A percentile compares a stretch with the other conserved stretches of the same genome.
These are phyloP conservation scores for Pristionchus fissidentatus DNA, from an alignment of 2,888 invertebrate genomes.

Conservation along the genomic window DNA sequence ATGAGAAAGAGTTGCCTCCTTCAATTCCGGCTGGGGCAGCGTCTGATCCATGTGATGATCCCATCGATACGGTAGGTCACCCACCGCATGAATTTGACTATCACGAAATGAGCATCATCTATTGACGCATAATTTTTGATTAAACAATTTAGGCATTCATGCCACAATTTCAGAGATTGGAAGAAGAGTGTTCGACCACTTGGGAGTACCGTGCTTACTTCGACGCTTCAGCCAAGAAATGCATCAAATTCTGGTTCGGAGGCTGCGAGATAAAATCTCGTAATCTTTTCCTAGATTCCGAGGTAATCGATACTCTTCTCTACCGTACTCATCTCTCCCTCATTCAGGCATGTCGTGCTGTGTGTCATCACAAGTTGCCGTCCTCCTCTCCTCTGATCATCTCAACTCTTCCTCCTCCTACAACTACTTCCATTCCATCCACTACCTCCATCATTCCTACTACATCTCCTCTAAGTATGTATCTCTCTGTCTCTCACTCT, in stretches of 20 bases:
- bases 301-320: neutral
- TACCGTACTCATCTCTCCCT: neutral
- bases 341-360: constrained; percentile 40
- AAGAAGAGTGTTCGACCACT: constrained; percentile 32
- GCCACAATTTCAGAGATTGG: constrained; percentile 38
- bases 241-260: constrained; percentile 62
- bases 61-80: constrained; percentile 32
- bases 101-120: neutral
- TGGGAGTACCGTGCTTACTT: constrained; percentile 50
- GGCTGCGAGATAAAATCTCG: constrained; percentile 60
- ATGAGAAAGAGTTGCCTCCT: constrained; percentile 13
- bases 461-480: constrained; percentile 17
- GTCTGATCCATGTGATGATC: constrained; percentile 48
- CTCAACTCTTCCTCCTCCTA: constrained; percentile 12
- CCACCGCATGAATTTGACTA: neutral
- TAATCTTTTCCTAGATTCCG: constrained; percentile 54
- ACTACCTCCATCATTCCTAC: constrained; percentile 41
- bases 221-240: constrained; percentile 24
- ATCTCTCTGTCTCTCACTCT: neutral
- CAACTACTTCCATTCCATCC: constrained; percentile 32
- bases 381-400: constrained; percentile 13
- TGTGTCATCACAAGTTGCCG: constrained; percentile 53
- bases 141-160: too few species aligned
- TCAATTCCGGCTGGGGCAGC: constrained; percentile 22
- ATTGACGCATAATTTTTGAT: neutral